Evolutionary conservation across 2,797 vertebrate genomes (phyloP).

Genomic region (Orientallactaga sibirica): DNA sequence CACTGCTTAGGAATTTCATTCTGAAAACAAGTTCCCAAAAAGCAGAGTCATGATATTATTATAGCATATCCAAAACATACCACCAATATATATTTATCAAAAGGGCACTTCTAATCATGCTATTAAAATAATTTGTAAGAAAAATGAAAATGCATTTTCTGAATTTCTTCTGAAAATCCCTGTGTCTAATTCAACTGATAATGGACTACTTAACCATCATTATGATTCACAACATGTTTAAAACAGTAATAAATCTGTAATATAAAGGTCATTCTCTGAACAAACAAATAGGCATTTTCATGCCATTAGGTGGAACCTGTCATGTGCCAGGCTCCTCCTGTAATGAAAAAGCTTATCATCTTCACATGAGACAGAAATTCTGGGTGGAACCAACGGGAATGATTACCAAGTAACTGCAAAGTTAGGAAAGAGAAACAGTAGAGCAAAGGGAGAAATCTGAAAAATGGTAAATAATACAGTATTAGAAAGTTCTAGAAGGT

Average conservation of each 20-base stretch:
- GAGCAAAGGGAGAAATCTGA: neutral
- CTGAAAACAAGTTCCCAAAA: slow-evolving; percentile 50
- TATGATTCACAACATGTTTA: slow-evolving; percentile 22
- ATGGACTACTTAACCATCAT: slow-evolving; percentile 16
- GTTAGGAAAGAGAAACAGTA: neutral
- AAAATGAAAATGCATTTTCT: slow-evolving; percentile 21
- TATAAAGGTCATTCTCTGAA: slow-evolving; percentile 43
- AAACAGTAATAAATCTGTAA: slow-evolving; percentile 26
- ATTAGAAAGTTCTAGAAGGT: slow-evolving; percentile 17
- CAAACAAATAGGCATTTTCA: slow-evolving; percentile 34
- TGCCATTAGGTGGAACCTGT: slow-evolving; percentile 2
- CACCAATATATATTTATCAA: neutral
- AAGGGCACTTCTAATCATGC: neutral
- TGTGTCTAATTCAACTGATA: neutral
- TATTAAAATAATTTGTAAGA: slow-evolving; percentile 44
- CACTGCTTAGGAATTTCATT: neutral
- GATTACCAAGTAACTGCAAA: slow-evolving; percentile 19
- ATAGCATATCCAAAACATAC: neutral
- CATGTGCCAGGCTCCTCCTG: neutral
- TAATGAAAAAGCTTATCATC: neutral
- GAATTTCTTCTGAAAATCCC: slow-evolving; percentile 47
- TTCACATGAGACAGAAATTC: neutral
- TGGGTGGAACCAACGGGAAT: neutral
- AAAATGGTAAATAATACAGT: slow-evolving; percentile 32
- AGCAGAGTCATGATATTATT: neutral